Base-by-base conservation (phyloP, 2,888 invertebrate genomes). In the Drosophila sordidula region DNA sequence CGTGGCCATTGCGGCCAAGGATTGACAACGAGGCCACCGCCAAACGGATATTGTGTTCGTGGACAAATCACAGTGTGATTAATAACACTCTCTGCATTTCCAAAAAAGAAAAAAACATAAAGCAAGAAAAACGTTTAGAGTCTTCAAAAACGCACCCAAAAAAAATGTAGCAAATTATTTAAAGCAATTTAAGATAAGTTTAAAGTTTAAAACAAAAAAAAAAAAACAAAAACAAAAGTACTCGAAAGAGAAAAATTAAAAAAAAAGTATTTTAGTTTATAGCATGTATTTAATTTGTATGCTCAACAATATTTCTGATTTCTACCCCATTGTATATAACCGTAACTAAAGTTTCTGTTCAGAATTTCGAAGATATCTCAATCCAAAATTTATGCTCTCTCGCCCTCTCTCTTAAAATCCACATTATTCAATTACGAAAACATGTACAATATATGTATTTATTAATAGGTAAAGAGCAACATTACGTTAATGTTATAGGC, bases 1-100 rank as follows among this genome's bases (percentile, higher is more conserved):
- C 14, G 92, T 92, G 18, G 90, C 91, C 32, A 81, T 91, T 51
- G 87, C 91, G 5, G 90, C 91, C 26, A 90, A 85, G 71, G 90
- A 91, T 81, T 91, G 92, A 91, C 91, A 55, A 41, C 78, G 67
- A 41, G 74, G 85, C n/a, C 59, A 56, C 1, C 41, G 55, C 47
- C 22, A 42, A 39, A 54, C 39, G 26, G 78, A 80, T 39, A 63
- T 74, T 22, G 79, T 86, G 5, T 46, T 66, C 57, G 63, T 79
- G 0, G 77, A 77, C 36, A 71, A 69, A 66, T 49, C 71, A n/a
- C 68, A 69, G n/a, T 66, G 63, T 49, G 63, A 39, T 59, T 76
- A 52, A 68, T 41, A 38, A 49, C 26, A 44, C 66, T 62, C 74
- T 58, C 57, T 61, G 54, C 73, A 72, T 68, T 73, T 62, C 29